Base-by-base conservation (phyloP, 2,888 invertebrate genomes). In the Papilio protenor region DNA sequence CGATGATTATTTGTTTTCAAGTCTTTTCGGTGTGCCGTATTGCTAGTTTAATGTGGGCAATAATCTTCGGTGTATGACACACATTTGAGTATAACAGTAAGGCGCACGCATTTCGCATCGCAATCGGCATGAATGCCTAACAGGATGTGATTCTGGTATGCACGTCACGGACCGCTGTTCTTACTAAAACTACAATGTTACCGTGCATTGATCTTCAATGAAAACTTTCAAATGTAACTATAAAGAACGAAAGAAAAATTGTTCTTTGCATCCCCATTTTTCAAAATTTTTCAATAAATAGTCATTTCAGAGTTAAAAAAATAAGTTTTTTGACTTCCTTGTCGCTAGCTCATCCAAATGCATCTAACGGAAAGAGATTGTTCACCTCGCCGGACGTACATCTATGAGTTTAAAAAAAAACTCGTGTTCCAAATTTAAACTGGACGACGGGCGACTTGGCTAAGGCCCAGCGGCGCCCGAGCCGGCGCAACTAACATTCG, bases 391-490 rank as follows among this genome's bases (percentile, higher is more conserved):
- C 87, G 86, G 85, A 87, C 86, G 87, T 66, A 69, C 66, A 88
- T 88, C 89, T 89, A 90, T 85, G 85, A 82, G 84, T 83, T 85
- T 84, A 86, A 89, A 91, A 91, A 90, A 94, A 93, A 93, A 93
- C 90, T 86, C 84, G 87, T 90, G 92, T 90, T 94, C 94, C 91
- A 94, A 94, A 93, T 90, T 92, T 94, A 94, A 93, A 91, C 91
- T 87, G 87, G 88, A 83, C 85, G 91, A 87, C 90, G 92, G 91
- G 91, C 87, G 88, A 87, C 87, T 94, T 94, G 94, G 94, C 94
- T 88, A 85, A 84, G 90, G 90, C 92, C 94, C 94, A 94, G 91
- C 88, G 84, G 85, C 85, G 85, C 84, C 87, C 88, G 90, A 89
- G 88, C 85, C 85, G 82, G 85, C 82, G 83, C 91, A 89, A 88